Conservation (phyloP, 2,888 invertebrate genomes). For the Monochamus alternatus region DNA sequence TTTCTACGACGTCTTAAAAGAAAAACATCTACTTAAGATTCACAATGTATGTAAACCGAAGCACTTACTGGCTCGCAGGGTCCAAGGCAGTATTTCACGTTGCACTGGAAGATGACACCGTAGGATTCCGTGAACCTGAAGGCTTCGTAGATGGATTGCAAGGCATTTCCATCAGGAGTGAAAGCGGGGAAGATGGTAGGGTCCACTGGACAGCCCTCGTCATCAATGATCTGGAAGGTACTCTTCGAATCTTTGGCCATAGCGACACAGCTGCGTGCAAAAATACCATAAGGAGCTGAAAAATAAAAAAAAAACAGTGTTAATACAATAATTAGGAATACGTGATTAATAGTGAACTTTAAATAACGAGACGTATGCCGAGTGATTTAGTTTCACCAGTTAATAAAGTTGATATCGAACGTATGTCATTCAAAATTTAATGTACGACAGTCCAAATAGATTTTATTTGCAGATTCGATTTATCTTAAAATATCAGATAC, state of each 20-base stretch:
- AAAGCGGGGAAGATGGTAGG: slow-evolving; percentile 95
- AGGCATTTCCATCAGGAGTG: slow-evolving; percentile 90
- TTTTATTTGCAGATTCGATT: too few species aligned
- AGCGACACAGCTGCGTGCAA: slow-evolving; percentile 95
- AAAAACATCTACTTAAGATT: too few species aligned
- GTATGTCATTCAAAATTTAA: too few species aligned
- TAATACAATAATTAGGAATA: too few species aligned
- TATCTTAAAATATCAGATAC: too few species aligned
- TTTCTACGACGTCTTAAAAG: too few species aligned
- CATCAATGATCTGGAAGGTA: slow-evolving; percentile 96
- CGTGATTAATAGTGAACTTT: too few species aligned
- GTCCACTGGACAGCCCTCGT: slow-evolving; percentile 95
- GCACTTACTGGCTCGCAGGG: slow-evolving; percentile 90
- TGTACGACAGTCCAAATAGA: too few species aligned
- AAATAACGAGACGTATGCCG: too few species aligned
- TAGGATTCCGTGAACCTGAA: slow-evolving; percentile 97
- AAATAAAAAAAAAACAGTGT: slow-evolving; percentile 50
- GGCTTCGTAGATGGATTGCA: slow-evolving; percentile 94
- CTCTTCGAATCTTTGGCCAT: slow-evolving; percentile 98
- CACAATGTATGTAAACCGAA: background rate
- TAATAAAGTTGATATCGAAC: too few species aligned
- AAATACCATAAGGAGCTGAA: slow-evolving; percentile 94
- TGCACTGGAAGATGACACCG: slow-evolving; percentile 97
- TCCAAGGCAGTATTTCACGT: slow-evolving; percentile 95
- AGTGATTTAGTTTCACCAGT: too few species aligned